Conservation (phyloP, 2,113 vertebrate species). For the Manacus vitellinus region DNA sequence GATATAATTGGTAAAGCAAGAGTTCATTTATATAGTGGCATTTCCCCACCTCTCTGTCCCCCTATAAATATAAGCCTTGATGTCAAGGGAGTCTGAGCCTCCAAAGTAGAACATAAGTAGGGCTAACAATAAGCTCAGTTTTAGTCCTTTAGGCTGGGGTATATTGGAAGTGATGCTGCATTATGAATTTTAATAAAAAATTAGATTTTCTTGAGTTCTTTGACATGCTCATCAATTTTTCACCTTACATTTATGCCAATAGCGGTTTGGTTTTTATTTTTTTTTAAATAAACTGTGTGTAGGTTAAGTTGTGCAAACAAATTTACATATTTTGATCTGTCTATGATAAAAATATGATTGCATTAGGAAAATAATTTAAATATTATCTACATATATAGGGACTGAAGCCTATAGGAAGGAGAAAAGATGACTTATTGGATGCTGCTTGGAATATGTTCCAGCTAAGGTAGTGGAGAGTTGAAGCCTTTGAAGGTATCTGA, state of each 20-base stretch:
- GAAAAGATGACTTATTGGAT: neutral
- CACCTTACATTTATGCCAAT: neutral
- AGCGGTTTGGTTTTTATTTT: rapidly evolving
- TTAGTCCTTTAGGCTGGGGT: neutral
- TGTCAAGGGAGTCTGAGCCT: neutral
- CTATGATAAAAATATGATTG: neutral
- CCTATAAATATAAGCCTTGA: rapidly evolving
- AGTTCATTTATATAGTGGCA: neutral
- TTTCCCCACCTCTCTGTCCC: rapidly evolving
- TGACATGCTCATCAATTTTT: neutral
- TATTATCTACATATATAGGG: neutral
- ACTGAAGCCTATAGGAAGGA: neutral
- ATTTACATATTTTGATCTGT: neutral
- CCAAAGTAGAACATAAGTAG: neutral
- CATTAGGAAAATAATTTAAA: neutral
- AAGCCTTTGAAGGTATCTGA: neutral
- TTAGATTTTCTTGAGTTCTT: neutral
- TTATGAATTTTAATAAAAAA: conserved; percentile 16
- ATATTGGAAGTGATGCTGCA: neutral
- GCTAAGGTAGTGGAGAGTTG: neutral
- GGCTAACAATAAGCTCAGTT: neutral
- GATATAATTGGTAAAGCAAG: neutral
- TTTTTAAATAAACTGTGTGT: neutral
- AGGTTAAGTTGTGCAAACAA: neutral
- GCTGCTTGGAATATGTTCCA: neutral